Conservation (phyloP, 2,113 vertebrate species). For the Platichthys flesus region DNA sequence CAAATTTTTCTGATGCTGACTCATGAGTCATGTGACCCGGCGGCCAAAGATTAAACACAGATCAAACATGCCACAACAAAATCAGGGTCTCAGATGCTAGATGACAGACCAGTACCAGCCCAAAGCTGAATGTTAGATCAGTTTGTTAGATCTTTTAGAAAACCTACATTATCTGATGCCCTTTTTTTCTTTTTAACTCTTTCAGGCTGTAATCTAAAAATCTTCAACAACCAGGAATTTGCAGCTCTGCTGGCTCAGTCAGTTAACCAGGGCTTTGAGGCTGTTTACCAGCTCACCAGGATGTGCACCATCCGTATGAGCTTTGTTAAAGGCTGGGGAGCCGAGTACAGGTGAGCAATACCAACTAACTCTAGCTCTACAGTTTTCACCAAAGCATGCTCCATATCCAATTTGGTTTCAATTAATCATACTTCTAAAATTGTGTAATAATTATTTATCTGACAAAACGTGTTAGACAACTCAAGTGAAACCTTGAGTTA, state of each 20-base stretch:
- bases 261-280: slow-evolving; percentile 98
- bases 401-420: neutral
- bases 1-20: neutral
- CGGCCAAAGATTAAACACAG: neutral
- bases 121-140: neutral
- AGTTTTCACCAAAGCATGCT: too few relatives aligned
- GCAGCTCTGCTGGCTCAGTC: slow-evolving; percentile 97
- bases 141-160: neutral
- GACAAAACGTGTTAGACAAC: too few relatives aligned
- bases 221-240: slow-evolving; percentile 99
- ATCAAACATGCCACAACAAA: neutral
- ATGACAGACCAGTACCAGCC: neutral
- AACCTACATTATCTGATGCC: neutral
- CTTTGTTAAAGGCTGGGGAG: slow-evolving; percentile 99
- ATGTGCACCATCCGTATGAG: slow-evolving; percentile 99
- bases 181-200: neutral
- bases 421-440: neutral
- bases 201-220: slow-evolving; percentile 97
- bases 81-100: neutral
- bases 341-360: slow-evolving; percentile 91
- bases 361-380: neutral
- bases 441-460: neutral
- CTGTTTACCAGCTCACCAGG: slow-evolving; percentile 97
- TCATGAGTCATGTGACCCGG: neutral
- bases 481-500: too few relatives aligned